Conservation (phyloP, 2,797 vertebrate species). For the Podargus strigoides region DNA sequence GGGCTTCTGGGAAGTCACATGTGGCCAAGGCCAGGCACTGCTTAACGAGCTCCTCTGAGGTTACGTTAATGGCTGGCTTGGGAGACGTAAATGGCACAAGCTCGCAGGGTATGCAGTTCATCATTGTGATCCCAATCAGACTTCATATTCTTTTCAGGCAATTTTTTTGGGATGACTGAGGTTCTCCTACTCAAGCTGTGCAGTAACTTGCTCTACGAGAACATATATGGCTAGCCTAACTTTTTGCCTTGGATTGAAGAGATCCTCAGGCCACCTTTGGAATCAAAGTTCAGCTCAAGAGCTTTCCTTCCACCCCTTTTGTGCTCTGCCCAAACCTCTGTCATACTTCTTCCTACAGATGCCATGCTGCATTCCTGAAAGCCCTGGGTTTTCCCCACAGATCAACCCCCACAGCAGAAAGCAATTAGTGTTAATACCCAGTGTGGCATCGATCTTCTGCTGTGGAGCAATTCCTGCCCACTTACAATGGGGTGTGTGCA, state of each 20-base stretch:
- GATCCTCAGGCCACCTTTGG: not conserved
- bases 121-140: not conserved
- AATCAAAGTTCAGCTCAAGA: not conserved
- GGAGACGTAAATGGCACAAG: not conserved
- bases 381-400: not conserved
- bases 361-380: not conserved
- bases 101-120: not conserved
- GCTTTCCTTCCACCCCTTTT: not conserved
- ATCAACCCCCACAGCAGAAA: not conserved
- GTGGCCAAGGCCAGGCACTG: not conserved
- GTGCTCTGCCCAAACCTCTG: not conserved
- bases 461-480: conserved; percentile 17
- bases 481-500: not conserved
- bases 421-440: not conserved
- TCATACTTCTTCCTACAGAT: not conserved
- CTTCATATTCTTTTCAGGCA: not conserved
- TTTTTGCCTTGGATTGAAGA: not conserved
- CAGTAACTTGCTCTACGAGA: not conserved
- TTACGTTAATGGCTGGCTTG: not conserved
- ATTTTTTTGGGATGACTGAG: not conserved
- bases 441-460: not conserved
- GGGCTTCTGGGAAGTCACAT: not conserved
- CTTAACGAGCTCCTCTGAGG: not conserved
- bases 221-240: not conserved
- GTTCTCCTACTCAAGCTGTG: not conserved